Percentiles rank a stretch among this genome's conserved stretches.
These are phyloP conservation scores for Psettodes erumei DNA, from an alignment of 2,113 vertebrate genomes.

Conservation along the genomic window DNA sequence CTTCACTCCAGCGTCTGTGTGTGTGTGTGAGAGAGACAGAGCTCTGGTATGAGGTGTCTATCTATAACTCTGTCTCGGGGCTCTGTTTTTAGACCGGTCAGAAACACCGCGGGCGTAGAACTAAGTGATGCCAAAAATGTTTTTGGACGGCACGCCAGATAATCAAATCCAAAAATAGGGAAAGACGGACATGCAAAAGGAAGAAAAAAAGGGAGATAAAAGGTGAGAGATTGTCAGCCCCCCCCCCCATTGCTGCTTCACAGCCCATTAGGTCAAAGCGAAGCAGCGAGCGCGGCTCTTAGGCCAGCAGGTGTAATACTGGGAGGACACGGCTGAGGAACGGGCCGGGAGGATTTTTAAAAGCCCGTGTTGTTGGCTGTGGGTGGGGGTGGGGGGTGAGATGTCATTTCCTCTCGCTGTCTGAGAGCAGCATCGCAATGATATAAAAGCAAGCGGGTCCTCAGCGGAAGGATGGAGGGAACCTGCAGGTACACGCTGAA, in stretches of 20 bases:
- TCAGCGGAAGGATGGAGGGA: constrained; percentile 22
- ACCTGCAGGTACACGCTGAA: not conserved
- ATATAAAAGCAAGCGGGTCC: constrained; percentile 54
- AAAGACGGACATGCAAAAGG: not conserved
- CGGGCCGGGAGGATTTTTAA: constrained; percentile 64
- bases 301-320: constrained; percentile 49
- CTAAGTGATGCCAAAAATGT: not conserved
- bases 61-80: not conserved
- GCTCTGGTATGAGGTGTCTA: not conserved
- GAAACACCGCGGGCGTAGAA: not conserved
- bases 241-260: constrained; percentile 26
- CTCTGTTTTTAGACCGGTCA: not conserved
- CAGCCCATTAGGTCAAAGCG: constrained; percentile 70
- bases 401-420: constrained; percentile 66
- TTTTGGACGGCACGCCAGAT: not conserved
- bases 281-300: constrained; percentile 48
- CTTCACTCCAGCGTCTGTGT: not conserved
- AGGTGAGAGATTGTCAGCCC: constrained; percentile 15
- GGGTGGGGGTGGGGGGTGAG: constrained; percentile 61
- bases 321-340: constrained; percentile 45
- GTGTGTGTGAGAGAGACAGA: not conserved
- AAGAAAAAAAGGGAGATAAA: not conserved
- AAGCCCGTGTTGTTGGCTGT: constrained; percentile 58
- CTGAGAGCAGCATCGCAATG: constrained; percentile 48
- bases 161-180: not conserved